These are phyloP conservation scores for Drosophila peninsularis DNA, from an alignment of 2,888 invertebrate species.

Conservation along the genomic window DNA sequence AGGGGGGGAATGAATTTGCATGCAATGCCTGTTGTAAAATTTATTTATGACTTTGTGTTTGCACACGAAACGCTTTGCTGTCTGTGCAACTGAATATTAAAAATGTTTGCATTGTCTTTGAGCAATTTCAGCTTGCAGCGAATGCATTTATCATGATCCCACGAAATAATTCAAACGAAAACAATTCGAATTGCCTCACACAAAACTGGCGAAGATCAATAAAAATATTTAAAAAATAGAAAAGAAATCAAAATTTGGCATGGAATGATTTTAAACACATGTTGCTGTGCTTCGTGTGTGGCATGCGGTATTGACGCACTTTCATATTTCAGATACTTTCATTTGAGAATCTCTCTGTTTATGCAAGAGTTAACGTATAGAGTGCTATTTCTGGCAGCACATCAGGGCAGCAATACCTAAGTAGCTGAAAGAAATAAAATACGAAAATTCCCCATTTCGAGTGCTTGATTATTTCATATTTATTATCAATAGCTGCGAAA, in stretches of 20 bases:
- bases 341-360: slow-evolving; percentile 54
- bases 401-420: slow-evolving; percentile 18
- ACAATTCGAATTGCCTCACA: too few relatives aligned
- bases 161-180: not conserved
- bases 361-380: slow-evolving; percentile 21
- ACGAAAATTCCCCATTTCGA: slow-evolving; percentile 20
- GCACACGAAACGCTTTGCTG: slow-evolving; percentile 32
- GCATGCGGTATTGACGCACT: slow-evolving; percentile 28
- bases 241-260: not conserved
- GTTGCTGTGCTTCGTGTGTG: slow-evolving; percentile 30
- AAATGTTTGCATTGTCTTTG: slow-evolving; percentile 55
- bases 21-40: slow-evolving; percentile 61
- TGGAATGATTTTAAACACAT: slow-evolving; percentile 9
- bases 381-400: slow-evolving; percentile 53
- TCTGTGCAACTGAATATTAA: slow-evolving; percentile 20
- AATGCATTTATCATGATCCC: slow-evolving; percentile 42
- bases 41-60: slow-evolving; percentile 68
- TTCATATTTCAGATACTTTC: slow-evolving; percentile 24
- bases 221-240: slow-evolving; percentile 8
- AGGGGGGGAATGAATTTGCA: slow-evolving; percentile 47
- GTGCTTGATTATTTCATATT: slow-evolving; percentile 28
- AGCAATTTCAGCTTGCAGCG: slow-evolving; percentile 29
- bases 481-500: slow-evolving; percentile 11
- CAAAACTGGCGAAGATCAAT: too few relatives aligned
- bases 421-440: not conserved